Percentiles rank a stretch among this genome's conserved stretches.
phyloP scores from a whole-genome alignment of 2,113 vertebrate genomes.

The Lampris incognitus region DNA sequence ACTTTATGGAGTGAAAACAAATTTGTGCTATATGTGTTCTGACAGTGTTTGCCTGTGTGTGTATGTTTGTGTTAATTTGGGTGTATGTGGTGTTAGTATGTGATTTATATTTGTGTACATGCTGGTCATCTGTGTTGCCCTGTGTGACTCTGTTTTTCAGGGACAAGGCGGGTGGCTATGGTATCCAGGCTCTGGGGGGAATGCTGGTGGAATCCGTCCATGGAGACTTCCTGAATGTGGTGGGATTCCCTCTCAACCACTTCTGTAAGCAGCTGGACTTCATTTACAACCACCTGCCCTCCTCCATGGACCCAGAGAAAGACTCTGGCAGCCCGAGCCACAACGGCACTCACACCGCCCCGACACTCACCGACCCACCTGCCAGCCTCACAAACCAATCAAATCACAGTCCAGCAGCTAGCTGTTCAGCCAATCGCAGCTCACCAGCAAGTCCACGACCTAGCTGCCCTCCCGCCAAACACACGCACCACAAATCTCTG shows the following conservation, averaged over 20 bases:
- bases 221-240: conserved; percentile 94
- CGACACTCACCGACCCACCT: conserved; percentile 3
- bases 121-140: not conserved
- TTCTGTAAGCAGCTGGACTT: conserved; percentile 90
- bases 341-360: not conserved
- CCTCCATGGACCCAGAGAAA: conserved; percentile 5
- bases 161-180: conserved; percentile 99
- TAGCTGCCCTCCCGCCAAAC: not conserved
- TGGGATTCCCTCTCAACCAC: conserved; percentile 95
- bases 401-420: conserved; percentile 4
- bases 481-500: conserved; percentile 14
- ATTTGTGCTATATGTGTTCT: not conserved
- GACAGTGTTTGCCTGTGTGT: not conserved
- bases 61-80: not conserved
- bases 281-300: conserved; percentile 75
- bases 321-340: not conserved
- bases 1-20: not conserved
- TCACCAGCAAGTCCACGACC: not conserved
- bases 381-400: not conserved
- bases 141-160: conserved; percentile 69
- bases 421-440: conserved; percentile 13
- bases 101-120: not conserved
- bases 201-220: conserved; percentile 93
- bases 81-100: not conserved
- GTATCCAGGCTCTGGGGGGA: conserved; percentile 94